Conservation (phyloP, 2,888 invertebrate genomes). For the Phania funesta region DNA sequence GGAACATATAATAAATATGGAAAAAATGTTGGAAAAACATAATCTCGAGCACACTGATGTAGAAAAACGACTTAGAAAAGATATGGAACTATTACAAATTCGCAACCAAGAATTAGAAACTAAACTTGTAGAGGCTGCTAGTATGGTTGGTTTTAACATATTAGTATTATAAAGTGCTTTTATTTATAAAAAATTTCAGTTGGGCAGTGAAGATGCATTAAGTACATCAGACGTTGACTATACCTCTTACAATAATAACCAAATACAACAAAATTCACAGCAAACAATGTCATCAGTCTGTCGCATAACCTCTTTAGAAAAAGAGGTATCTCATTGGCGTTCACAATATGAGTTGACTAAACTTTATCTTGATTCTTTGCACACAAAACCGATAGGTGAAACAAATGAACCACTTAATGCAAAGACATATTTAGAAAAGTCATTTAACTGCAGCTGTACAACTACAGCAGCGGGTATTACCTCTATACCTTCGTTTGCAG, state of each 20-base stretch:
- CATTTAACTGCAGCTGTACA: constrained; percentile 73
- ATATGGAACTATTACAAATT: constrained; percentile 78
- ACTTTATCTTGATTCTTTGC: constrained; percentile 72
- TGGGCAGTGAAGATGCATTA: constrained; percentile 85
- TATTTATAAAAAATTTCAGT: constrained; percentile 74
- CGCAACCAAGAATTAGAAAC: constrained; percentile 80
- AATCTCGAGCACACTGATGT: constrained; percentile 80
- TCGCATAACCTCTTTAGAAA: constrained; percentile 82
- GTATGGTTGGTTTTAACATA: constrained; percentile 81
- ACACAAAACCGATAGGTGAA: constrained; percentile 18
- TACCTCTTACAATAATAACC: constrained; percentile 73
- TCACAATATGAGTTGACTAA: constrained; percentile 86
- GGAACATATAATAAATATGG: constrained; percentile 85
- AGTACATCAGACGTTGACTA: constrained; percentile 81
- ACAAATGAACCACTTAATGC: neutral
- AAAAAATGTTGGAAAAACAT: constrained; percentile 84
- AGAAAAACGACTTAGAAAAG: constrained; percentile 80
- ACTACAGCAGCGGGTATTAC: constrained; percentile 77
- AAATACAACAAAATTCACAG: constrained; percentile 34
- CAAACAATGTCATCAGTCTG: constrained; percentile 74
- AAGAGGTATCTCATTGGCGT: constrained; percentile 88
- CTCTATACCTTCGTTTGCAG: constrained; percentile 70
- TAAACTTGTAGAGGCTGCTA: constrained; percentile 83
- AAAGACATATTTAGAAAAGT: constrained; percentile 70
- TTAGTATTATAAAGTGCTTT: neutral